phyloP scores from a whole-genome alignment of 2,888 invertebrate species.

The Protonemura montana region DNA sequence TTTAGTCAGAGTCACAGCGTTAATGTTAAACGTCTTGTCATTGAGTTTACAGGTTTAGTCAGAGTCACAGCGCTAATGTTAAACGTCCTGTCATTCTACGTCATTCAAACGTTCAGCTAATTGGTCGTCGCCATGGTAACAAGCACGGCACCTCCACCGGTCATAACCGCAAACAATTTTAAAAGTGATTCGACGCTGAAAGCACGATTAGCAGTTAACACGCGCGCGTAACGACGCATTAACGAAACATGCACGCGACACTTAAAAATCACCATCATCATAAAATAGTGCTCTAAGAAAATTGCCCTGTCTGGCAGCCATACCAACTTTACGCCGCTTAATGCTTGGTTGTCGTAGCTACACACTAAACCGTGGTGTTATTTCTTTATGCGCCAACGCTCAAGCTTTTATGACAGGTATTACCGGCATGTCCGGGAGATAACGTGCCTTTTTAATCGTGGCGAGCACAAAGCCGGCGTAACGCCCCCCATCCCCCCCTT shows the following conservation, averaged over 20 bases:
- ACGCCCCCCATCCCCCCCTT: no score
- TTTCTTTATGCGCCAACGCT: not conserved
- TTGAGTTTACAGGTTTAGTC: no score
- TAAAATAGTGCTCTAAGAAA: slow-evolving; percentile 12
- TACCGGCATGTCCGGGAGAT: not conserved
- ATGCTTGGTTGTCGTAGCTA: not conserved
- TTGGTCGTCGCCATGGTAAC: no score
- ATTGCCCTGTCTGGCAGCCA: not conserved
- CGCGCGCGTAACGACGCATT: not conserved
- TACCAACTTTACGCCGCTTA: not conserved
- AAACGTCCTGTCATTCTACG: no score
- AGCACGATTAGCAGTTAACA: not conserved
- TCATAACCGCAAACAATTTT: not conserved
- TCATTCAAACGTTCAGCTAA: no score
- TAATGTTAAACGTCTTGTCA: no score
- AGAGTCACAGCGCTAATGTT: no score
- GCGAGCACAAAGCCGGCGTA: not conserved
- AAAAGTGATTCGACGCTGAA: not conserved
- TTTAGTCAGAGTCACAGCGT: no score
- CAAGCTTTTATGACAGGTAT: not conserved
- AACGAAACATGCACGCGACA: not conserved
- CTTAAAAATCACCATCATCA: not conserved
- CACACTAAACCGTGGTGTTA: not conserved
- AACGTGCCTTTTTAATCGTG: not conserved
- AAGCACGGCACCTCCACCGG: not conserved